Evolutionary conservation across 2,113 vertebrate genomes (phyloP), one percentile per base, ranked within the genome.

Genomic region (Cettia cetti): DNA sequence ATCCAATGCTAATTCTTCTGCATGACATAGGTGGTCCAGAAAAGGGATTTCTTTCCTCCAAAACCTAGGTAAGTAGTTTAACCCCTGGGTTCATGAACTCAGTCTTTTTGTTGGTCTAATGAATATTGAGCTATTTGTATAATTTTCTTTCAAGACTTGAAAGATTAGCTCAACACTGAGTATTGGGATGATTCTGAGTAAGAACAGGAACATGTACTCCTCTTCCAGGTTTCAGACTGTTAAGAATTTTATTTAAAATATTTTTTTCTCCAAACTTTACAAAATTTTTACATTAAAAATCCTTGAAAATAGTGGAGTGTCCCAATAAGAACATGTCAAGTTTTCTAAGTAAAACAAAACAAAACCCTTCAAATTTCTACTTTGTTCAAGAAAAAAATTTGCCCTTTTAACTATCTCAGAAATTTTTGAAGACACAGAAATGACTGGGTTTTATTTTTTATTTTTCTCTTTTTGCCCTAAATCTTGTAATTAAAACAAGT

Each of bases 361-460:
- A 16, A 66, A 53, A 3, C 0, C 6, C 18, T 8, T 4, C 1
- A 11, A 37, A 11, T 47, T 54, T 31, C 4, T 63, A 15, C 4
- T 23, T 53, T 63, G 42, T 50, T 54, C 28, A 66, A 63, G 18
- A 23, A 71, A 49, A 63, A 27, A 9, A 26, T 1, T 13, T 13
- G 10, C 10, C 40, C 10, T 10, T 76, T 26, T 37, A 15, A 74
- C 2, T 3, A 20, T 31, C 10, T 87, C 17, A 63, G 10, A 33
- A 89, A 37, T 50, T 47, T 57, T n/a, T 47, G 11, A 82, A 64
- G 31, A 7, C 8, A 66, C 5, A 76, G 0, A 27, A 20, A 69
- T 20, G 1, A 31, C 6, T 39, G 5, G 6, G 50, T 31, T 1
- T 12, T 20, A 1, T 13, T 7, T 42, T 26, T 12, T 8, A 3